phyloP scores from a whole-genome alignment of 1,140 invertebrate species.

The Sitophilus oryzae region DNA sequence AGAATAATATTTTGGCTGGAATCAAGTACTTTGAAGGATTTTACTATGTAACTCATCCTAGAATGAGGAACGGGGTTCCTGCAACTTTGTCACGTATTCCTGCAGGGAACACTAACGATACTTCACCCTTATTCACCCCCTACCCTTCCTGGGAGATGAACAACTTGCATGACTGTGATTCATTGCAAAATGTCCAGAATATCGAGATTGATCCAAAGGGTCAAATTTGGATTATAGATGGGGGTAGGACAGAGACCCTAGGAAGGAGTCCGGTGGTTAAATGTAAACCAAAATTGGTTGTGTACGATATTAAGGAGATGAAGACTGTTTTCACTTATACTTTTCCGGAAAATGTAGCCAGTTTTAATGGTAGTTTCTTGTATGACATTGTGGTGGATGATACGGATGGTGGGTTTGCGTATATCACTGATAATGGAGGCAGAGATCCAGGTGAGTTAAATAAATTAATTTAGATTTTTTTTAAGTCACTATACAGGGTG shows the following conservation, averaged over 20 bases:
- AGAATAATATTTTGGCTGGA: constrained; percentile 57
- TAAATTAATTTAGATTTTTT: no score
- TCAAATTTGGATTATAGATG: constrained; percentile 65
- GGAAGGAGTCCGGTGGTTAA: constrained; percentile 36
- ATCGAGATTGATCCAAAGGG: constrained; percentile 61
- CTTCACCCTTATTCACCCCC: constrained; percentile 55
- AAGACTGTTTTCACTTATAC: constrained; percentile 50
- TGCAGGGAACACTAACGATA: constrained; percentile 44
- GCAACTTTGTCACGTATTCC: constrained; percentile 58
- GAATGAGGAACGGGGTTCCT: constrained; percentile 59
- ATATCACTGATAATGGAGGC: constrained; percentile 61
- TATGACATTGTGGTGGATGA: constrained; percentile 66
- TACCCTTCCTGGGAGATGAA: constrained; percentile 68
- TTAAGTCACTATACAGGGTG: background rate
- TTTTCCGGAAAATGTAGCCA: constrained; percentile 51
- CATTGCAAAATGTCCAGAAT: constrained; percentile 65
- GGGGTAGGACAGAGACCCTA: constrained; percentile 49
- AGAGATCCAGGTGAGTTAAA: constrained; percentile 55
- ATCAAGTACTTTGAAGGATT: constrained; percentile 57
- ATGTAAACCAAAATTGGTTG: constrained; percentile 60
- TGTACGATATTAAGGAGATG: constrained; percentile 54
- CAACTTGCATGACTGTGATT: constrained; percentile 53
- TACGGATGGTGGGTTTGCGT: constrained; percentile 58
- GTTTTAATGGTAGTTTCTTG: constrained; percentile 50
- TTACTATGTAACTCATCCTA: constrained; percentile 58